phyloP scores from a whole-genome alignment of 2,113 vertebrate species.

The Grallaria varia region DNA sequence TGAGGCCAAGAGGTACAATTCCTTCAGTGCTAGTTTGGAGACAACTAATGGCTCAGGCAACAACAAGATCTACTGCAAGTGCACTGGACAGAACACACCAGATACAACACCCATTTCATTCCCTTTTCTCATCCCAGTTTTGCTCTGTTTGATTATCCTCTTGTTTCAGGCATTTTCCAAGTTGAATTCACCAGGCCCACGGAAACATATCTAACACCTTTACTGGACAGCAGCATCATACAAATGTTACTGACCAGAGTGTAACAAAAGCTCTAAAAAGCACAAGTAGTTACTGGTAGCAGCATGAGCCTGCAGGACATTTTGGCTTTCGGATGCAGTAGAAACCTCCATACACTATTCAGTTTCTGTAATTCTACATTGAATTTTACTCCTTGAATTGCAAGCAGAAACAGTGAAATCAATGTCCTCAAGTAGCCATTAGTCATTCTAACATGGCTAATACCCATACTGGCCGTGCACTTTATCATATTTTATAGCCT shows the following conservation, averaged over 20 bases:
- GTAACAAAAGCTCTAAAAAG: background rate
- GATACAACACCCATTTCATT: background rate
- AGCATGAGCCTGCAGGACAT: background rate
- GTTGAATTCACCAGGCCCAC: background rate
- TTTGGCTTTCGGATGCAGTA: background rate
- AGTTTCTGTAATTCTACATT: background rate
- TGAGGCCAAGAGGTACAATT: background rate
- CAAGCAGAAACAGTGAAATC: background rate
- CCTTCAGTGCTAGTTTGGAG: background rate
- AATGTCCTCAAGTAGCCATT: accelerated
- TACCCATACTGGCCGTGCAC: accelerated
- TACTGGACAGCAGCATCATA: accelerated
- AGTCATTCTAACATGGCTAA: background rate
- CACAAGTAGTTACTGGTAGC: background rate
- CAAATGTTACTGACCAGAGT: background rate
- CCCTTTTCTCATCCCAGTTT: background rate
- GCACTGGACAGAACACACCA: background rate
- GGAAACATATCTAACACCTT: background rate
- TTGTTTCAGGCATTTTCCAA: background rate
- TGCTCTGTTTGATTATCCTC: background rate
- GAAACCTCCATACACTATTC: background rate
- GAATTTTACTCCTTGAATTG: background rate
- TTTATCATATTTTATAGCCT: background rate
- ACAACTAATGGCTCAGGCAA: background rate
- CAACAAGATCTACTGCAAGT: background rate